Conservation (phyloP, 2,797 vertebrate genomes). For the Leptoclinus maculatus region DNA sequence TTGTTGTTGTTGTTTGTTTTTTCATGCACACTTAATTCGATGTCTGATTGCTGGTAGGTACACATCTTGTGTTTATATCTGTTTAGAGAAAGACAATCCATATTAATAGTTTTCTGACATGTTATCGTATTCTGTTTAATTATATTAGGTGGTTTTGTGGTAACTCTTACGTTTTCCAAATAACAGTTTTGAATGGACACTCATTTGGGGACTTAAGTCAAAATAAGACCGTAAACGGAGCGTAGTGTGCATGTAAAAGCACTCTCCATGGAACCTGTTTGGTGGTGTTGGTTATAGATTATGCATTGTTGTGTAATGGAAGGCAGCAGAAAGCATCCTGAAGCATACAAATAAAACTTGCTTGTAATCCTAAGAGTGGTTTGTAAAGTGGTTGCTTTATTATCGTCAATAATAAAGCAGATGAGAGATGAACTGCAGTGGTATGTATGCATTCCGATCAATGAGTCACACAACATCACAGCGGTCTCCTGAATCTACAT, state of each 20-base stretch:
- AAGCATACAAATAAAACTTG: conserved; percentile 23
- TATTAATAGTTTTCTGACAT: background rate
- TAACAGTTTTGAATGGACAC: background rate
- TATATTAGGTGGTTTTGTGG: background rate
- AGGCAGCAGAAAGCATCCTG: background rate
- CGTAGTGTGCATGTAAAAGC: conserved; percentile 11
- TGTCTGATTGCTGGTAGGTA: background rate
- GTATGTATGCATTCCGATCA: conserved; percentile 18
- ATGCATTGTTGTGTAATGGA: background rate
- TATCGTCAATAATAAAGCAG: conserved; percentile 15
- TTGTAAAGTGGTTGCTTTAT: background rate
- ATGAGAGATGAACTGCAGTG: conserved; percentile 14
- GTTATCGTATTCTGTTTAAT: background rate
- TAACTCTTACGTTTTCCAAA: background rate
- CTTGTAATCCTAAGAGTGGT: conserved; percentile 3
- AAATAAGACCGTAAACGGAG: background rate
- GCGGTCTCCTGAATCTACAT: background rate
- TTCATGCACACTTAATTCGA: background rate
- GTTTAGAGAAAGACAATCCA: background rate
- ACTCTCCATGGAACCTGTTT: background rate
- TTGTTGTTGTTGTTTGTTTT: no score
- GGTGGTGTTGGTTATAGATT: background rate
- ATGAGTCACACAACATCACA: background rate
- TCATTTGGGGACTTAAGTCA: background rate
- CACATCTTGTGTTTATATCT: background rate